Conservation (phyloP, 2,888 invertebrate genomes). For the Aporophyla nigra region DNA sequence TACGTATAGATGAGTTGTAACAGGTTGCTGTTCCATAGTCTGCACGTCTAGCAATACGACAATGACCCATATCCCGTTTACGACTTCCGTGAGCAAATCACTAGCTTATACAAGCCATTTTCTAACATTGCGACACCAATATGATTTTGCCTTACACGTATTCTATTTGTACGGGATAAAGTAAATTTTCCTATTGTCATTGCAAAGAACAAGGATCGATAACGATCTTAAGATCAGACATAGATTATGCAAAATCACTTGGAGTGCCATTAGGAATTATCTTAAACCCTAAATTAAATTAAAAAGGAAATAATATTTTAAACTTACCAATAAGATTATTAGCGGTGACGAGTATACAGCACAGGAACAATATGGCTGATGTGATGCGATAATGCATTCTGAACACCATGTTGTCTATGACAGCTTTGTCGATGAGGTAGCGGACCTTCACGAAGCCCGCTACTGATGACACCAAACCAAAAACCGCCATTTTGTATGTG, state of each 20-base stretch:
- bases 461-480: conserved; percentile 96
- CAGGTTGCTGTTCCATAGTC: conserved; percentile 51
- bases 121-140: conserved; percentile 12
- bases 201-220: neutral
- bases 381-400: conserved; percentile 97
- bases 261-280: neutral
- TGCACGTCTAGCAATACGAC: conserved; percentile 46
- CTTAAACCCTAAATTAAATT: neutral
- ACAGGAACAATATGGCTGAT: conserved; percentile 95
- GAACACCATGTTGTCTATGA: conserved; percentile 97
- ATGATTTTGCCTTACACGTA: neutral
- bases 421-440: conserved; percentile 96
- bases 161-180: neutral
- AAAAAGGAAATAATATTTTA: neutral
- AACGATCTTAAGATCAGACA: neutral
- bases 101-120: conserved; percentile 45
- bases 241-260: neutral
- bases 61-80: conserved; percentile 64
- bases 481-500: conserved; percentile 93
- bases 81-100: conserved; percentile 54
- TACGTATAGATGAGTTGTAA: conserved; percentile 22
- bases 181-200: neutral
- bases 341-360: conserved; percentile 96
- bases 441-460: conserved; percentile 98
- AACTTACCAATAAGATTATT: conserved; percentile 97